Conservation (phyloP, 2,797 vertebrate species). For the Coracias cyanogaster region DNA sequence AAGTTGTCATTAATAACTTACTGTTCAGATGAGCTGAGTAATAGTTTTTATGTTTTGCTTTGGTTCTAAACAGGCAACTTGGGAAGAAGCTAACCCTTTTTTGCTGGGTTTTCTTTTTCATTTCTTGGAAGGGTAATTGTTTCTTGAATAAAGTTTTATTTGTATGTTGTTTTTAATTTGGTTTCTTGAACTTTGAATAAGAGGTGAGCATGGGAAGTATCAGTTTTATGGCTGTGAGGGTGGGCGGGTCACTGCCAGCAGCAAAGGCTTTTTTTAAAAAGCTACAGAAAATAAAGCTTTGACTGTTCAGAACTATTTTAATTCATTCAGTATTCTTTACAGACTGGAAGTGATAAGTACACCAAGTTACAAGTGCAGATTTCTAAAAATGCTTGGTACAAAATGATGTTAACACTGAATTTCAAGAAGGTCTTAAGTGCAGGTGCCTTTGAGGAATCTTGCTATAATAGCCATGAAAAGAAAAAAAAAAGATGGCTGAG, state of each 20-base stretch:
- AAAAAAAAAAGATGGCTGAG: not conserved
- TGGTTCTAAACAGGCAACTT: not conserved
- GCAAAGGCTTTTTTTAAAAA: not conserved
- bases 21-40: not conserved
- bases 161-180: not conserved
- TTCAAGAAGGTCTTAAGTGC: not conserved
- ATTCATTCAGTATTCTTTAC: slow-evolving; percentile 24
- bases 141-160: not conserved
- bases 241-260: not conserved
- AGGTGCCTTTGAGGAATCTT: not conserved
- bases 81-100: not conserved
- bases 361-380: slow-evolving; percentile 1
- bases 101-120: not conserved
- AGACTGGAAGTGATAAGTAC: slow-evolving; percentile 6
- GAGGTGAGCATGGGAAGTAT: slow-evolving; percentile 18
- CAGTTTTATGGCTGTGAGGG: slow-evolving; percentile 23
- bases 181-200: not conserved
- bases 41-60: not conserved
- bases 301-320: slow-evolving; percentile 45
- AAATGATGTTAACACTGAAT: not conserved
- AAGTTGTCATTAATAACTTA: not conserved
- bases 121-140: not conserved
- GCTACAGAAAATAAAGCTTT: slow-evolving; percentile 45
- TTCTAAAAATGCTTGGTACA: slow-evolving; percentile 19
- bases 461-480: not conserved